Evolutionary conservation across 2,113 vertebrate genomes (phyloP).

Genomic region (Phalacrocorax carbo): DNA sequence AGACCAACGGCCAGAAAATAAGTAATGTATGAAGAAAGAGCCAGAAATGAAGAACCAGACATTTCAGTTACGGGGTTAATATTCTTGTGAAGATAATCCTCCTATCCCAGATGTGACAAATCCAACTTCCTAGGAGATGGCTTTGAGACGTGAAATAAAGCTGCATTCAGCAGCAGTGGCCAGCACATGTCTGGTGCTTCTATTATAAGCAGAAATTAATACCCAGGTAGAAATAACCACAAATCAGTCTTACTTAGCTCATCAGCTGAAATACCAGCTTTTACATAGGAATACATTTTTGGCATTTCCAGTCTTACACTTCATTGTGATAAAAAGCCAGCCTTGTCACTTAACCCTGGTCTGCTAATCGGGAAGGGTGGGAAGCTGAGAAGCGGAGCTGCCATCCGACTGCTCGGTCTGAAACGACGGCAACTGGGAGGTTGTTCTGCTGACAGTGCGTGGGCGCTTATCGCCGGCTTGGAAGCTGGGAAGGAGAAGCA

Average conservation of each 20-base stretch:
- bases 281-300: slow-evolving; percentile 32
- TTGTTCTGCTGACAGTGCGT: not conserved
- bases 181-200: slow-evolving; percentile 23
- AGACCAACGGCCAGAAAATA: not conserved
- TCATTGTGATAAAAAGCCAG: not conserved
- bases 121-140: slow-evolving; percentile 38
- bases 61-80: not conserved
- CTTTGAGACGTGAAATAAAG: slow-evolving; percentile 35
- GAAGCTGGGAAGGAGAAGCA: not conserved
- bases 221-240: slow-evolving; percentile 70
- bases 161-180: slow-evolving; percentile 20
- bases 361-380: not conserved
- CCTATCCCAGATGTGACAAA: slow-evolving; percentile 52
- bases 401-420: not conserved
- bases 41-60: not conserved
- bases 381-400: not conserved
- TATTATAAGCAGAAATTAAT: slow-evolving; percentile 70
- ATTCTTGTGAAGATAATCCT: slow-evolving; percentile 23
- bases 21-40: not conserved
- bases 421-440: not conserved
- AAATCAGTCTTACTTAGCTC: slow-evolving; percentile 70
- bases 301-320: slow-evolving; percentile 35
- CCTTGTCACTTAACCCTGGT: not conserved
- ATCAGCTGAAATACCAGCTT: slow-evolving; percentile 67
- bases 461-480: not conserved